phyloP scores from a whole-genome alignment of 2,797 vertebrate genomes.

The Tadarida brasiliensis region DNA sequence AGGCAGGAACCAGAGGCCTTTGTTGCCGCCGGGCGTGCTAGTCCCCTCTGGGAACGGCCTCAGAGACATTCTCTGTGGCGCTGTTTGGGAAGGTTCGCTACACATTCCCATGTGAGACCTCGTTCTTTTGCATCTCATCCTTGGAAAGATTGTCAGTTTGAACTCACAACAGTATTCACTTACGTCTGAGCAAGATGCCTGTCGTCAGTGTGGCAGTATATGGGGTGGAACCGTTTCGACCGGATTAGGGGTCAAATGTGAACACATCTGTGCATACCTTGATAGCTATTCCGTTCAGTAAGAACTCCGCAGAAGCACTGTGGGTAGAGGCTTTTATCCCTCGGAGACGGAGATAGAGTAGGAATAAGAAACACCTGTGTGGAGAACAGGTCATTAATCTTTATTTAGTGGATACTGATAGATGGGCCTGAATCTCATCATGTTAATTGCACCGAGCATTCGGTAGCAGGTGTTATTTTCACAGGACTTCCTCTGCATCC shows the following conservation, averaged over 20 bases:
- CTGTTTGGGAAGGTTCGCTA: background rate
- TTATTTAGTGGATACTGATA: background rate
- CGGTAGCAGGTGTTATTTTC: slow-evolving; percentile 37
- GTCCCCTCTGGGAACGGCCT: background rate
- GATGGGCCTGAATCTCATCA: background rate
- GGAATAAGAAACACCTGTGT: background rate
- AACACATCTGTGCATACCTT: background rate
- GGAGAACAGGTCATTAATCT: background rate
- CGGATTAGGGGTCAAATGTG: background rate
- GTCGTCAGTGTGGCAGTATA: background rate
- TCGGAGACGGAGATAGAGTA: background rate
- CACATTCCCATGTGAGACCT: background rate
- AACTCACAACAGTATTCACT: background rate
- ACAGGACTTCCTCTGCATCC: background rate
- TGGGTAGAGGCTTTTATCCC: background rate
- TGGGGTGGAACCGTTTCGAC: background rate
- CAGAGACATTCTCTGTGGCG: background rate
- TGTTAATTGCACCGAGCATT: background rate
- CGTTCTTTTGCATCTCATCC: background rate
- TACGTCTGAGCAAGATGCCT: background rate
- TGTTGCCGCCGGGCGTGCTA: background rate
- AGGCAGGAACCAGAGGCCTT: background rate
- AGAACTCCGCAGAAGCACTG: background rate
- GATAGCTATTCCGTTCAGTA: background rate
- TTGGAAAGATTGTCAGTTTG: background rate